A percentile compares a stretch with the other conserved stretches of the same genome.
phyloP scores from a whole-genome alignment of 1,140 invertebrate species.

The Lasioglossum baleicum region DNA sequence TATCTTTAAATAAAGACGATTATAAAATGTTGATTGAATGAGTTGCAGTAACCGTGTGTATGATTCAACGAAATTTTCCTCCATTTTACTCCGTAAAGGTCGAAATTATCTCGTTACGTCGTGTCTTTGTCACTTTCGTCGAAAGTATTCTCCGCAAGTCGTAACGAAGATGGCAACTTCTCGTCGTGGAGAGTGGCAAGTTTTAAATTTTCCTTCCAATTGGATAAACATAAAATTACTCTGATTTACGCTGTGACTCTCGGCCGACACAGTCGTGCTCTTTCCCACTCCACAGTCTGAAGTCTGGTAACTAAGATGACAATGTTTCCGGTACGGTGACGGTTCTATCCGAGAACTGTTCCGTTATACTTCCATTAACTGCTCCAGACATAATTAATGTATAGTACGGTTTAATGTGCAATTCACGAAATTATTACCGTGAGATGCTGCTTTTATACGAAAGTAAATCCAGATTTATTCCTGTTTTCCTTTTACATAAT shows the following conservation, averaged over 20 bases:
- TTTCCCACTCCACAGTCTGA: background rate
- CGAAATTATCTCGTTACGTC: constrained; percentile 7
- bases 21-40: no score
- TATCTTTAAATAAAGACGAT: no score
- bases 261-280: constrained; percentile 42
- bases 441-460: background rate
- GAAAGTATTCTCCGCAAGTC: constrained; percentile 21
- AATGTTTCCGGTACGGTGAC: constrained; percentile 32
- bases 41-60: background rate
- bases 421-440: background rate
- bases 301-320: no score
- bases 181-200: no score
- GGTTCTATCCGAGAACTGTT: constrained; percentile 43
- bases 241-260: constrained; percentile 60
- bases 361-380: constrained; percentile 31
- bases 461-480: background rate
- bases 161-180: constrained; percentile 24
- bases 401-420: constrained; percentile 32
- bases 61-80: background rate
- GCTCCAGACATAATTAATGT: constrained; percentile 18
- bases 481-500: no score
- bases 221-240: constrained; percentile 61
- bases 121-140: constrained; percentile 28
- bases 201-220: constrained; percentile 60
- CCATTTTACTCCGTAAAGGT: background rate